Conservation (phyloP, 2,888 invertebrate genomes). For the Platycnemis pennipes region DNA sequence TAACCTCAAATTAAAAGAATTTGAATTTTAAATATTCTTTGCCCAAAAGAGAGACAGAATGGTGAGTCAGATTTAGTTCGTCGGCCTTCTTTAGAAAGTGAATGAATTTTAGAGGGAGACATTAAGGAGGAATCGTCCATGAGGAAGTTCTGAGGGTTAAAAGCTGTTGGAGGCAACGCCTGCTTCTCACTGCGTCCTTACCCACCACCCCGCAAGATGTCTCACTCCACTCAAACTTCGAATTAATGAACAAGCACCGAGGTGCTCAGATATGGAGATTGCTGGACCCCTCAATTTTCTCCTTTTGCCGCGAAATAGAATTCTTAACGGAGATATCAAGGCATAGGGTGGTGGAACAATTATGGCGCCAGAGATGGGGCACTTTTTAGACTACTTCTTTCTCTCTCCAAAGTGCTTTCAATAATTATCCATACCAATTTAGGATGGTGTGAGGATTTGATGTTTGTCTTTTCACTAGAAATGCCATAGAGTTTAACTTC, state of each 20-base stretch:
- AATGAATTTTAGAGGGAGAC: slow-evolving; percentile 19
- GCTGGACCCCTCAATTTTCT: neutral
- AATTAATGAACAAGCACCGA: slow-evolving; percentile 29
- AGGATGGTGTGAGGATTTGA: too few relatives aligned
- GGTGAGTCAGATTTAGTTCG: neutral
- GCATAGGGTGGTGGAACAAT: neutral
- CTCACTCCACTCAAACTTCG: slow-evolving; percentile 5
- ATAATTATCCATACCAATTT: too few relatives aligned
- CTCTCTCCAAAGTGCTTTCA: too few relatives aligned
- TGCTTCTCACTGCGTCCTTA: neutral
- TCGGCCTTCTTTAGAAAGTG: neutral
- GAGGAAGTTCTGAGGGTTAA: neutral
- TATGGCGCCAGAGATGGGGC: neutral
- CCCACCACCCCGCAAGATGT: neutral
- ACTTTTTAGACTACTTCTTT: neutral
- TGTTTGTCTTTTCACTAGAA: too few relatives aligned
- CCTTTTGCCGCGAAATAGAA: neutral
- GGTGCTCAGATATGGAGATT: slow-evolving; percentile 44
- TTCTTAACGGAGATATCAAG: slow-evolving; percentile 4
- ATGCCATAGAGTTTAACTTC: too few relatives aligned
- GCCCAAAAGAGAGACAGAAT: neutral
- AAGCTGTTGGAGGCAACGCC: neutral
- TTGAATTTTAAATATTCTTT: neutral
- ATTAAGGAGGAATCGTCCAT: neutral
- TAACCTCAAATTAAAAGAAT: neutral